Evolutionary conservation across 2,113 vertebrate species (phyloP), one percentile per base, ranked within the genome.

Genomic region (Tiliqua scincoides): DNA sequence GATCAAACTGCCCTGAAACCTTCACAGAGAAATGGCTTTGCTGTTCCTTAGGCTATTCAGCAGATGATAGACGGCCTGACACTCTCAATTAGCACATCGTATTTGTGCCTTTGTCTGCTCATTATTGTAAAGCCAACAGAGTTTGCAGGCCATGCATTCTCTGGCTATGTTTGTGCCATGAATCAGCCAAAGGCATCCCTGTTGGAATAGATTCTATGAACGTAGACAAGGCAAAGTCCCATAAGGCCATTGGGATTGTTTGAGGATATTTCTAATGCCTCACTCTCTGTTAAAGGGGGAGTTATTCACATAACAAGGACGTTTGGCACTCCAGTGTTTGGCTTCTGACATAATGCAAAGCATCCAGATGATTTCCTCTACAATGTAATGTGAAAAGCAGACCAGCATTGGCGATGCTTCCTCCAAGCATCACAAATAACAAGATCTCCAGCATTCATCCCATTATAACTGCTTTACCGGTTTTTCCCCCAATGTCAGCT

Each of bases 91-190:
- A 87, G n/a, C 79, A 87, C 72, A 25, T 82, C 15, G 20, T 82
- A 12, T 37, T 43, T 87, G 43, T 48, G 27, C 48, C 62, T 87
- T 81, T 82, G 73, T 85, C 68, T 83, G 40, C 23, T 92, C 84
- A 93, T 91, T 93, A 90, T 93, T 85, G 63, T 87, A 59, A 67
- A 82, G 86, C 88, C 86, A 75, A 87, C 89, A 85, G 76, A 79
- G 17, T 52, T 84, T 35, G 59, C 63, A 85, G 70, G 52, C 76
- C 25, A 20, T 68, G 83, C 52, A 88, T 92, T 91, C 89, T 91
- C n/a, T 87, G 85, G 86, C 82, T 82, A 90, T 84, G 61, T 48
- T 87, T 59, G 57, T 35, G 72, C 62, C 75, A 43, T 63, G 73
- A 76, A 1, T 84, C 79, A 83, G 27, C 83, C 84, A 93, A 8